These are phyloP conservation scores for Salvelinus sp. DNA, from an alignment of 2,113 vertebrate species.

Conservation along the genomic window DNA sequence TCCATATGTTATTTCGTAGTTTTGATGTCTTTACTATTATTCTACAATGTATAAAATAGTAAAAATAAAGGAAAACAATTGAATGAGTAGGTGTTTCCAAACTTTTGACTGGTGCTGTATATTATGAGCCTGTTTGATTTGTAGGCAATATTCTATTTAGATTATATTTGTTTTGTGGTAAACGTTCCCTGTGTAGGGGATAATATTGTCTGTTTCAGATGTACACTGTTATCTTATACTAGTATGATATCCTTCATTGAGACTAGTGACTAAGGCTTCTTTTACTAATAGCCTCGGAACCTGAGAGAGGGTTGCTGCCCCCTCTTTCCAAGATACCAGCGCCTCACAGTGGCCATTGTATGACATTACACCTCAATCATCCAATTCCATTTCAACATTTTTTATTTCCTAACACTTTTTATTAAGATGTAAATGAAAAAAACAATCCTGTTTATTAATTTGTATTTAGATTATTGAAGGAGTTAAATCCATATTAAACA, in stretches of 20 bases:
- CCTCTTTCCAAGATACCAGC: conserved; percentile 5
- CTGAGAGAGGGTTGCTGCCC: not conserved
- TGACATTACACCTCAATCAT: not conserved
- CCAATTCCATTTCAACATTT: conserved; percentile 6
- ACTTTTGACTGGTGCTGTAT: conserved; percentile 9
- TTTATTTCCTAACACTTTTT: not conserved
- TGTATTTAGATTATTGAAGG: conserved; percentile 20
- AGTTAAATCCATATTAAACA: conserved; percentile 51
- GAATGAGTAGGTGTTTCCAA: too few relatives aligned
- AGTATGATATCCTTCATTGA: not conserved
- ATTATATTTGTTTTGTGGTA: conserved; percentile 17
- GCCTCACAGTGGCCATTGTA: conserved; percentile 37
- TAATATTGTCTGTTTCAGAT: conserved; percentile 35
- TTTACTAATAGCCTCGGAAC: not conserved
- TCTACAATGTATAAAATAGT: too few relatives aligned
- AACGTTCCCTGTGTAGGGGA: conserved; percentile 35
- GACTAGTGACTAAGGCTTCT: not conserved
- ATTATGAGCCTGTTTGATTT: conserved; percentile 32
- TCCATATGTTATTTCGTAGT: too few relatives aligned
- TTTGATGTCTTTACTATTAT: too few relatives aligned
- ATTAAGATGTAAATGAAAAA: conserved; percentile 13
- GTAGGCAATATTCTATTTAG: conserved; percentile 40
- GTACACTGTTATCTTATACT: not conserved
- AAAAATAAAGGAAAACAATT: too few relatives aligned
- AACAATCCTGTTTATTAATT: conserved; percentile 8